phyloP scores from a whole-genome alignment of 2,888 invertebrate species.

The Temnothorax unifasciatus region DNA sequence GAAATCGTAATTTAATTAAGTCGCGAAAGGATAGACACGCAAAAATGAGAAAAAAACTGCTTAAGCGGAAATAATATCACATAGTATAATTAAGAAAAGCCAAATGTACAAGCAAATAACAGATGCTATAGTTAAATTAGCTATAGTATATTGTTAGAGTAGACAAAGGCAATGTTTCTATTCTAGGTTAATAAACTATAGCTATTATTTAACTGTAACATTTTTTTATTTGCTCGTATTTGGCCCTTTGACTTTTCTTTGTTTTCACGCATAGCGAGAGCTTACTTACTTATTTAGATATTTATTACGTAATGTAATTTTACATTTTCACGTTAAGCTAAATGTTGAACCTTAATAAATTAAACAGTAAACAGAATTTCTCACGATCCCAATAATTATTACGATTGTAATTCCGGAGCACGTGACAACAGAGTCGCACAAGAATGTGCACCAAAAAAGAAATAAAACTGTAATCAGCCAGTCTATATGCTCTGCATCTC shows the following conservation, averaged over 20 bases:
- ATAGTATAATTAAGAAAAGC: background rate
- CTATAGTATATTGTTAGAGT: too few relatives aligned
- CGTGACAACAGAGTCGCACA: background rate
- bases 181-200: too few relatives aligned
- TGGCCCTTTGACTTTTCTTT: too few relatives aligned
- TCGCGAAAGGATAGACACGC: background rate
- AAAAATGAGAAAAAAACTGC: background rate
- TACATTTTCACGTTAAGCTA: constrained; percentile 2
- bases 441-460: background rate
- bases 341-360: background rate
- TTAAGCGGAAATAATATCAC: background rate
- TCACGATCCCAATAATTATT: background rate
- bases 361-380: background rate
- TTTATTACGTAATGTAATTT: background rate
- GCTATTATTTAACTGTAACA: too few relatives aligned
- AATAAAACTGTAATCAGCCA: constrained; percentile 16
- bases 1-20: background rate
- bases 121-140: too few relatives aligned
- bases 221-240: too few relatives aligned
- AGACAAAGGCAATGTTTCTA: too few relatives aligned
- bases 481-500: constrained; percentile 18
- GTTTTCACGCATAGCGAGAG: too few relatives aligned
- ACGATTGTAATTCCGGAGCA: background rate
- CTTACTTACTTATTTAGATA: too few relatives aligned
- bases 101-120: too few relatives aligned